These are phyloP conservation scores for Lasioglossum malachurum DNA, from an alignment of 2,888 invertebrate species.

Conservation along the genomic window DNA sequence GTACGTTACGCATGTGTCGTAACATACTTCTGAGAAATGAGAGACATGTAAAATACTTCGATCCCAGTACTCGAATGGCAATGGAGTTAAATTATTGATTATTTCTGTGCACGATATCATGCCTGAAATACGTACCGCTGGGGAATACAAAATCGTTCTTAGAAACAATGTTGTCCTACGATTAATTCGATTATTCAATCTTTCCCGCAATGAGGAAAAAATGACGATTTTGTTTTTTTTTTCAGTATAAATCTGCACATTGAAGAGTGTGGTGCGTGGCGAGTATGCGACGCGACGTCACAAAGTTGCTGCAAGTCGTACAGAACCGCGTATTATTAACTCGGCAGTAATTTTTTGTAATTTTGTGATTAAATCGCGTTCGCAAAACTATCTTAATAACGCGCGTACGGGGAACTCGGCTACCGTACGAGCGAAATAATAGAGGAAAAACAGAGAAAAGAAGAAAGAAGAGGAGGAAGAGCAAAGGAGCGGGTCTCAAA, in stretches of 20 bases:
- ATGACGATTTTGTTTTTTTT: neutral
- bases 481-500: slow-evolving; percentile 69
- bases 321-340: slow-evolving; percentile 54
- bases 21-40: neutral
- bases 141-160: no score
- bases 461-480: neutral
- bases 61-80: neutral
- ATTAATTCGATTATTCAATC: no score
- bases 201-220: neutral
- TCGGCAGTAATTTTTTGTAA: slow-evolving; percentile 49
- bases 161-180: no score
- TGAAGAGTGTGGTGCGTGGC: neutral
- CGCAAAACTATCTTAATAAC: slow-evolving; percentile 46
- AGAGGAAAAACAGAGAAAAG: slow-evolving; percentile 5
- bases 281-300: slow-evolving; percentile 15
- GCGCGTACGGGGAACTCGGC: slow-evolving; percentile 4
- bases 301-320: slow-evolving; percentile 41
- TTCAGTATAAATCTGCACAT: neutral
- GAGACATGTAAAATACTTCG: neutral
- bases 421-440: slow-evolving; percentile 20
- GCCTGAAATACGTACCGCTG: neutral
- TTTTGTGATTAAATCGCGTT: slow-evolving; percentile 52
- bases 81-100: neutral
- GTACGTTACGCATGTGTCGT: neutral
- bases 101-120: neutral